These are phyloP conservation scores for Polyodon spathula DNA, from an alignment of 2,113 vertebrate species.

Conservation along the genomic window DNA sequence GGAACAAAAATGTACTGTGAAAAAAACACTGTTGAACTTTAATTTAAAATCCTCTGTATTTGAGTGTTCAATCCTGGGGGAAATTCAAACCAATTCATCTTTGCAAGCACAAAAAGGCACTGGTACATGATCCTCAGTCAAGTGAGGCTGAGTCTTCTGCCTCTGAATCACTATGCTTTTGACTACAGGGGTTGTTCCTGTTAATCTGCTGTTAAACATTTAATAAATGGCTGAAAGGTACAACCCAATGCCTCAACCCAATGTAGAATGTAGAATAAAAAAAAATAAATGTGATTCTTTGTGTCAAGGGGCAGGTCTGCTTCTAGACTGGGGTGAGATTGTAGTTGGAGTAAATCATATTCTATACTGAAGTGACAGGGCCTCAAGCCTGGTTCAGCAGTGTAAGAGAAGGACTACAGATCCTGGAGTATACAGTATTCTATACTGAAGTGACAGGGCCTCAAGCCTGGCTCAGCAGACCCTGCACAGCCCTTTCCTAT, in stretches of 20 bases:
- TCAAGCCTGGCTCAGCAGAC: no score
- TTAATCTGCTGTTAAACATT: constrained; percentile 1
- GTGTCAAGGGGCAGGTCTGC: not conserved
- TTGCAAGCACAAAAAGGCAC: not conserved
- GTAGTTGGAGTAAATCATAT: no score
- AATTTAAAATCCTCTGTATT: not conserved
- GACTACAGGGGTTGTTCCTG: constrained; percentile 4
- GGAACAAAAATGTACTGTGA: not conserved
- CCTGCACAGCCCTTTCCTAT: no score
- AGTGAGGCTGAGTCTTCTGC: not conserved
- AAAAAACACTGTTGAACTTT: not conserved
- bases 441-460: no score
- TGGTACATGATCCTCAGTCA: not conserved
- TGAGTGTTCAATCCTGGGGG: not conserved
- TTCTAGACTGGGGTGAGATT: not conserved
- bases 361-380: no score
- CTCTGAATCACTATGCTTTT: not conserved
- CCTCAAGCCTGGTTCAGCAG: no score
- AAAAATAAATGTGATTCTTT: not conserved
- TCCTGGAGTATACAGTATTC: no score
- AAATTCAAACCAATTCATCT: not conserved
- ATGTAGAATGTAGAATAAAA: constrained; percentile 2
- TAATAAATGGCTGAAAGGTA: not conserved
- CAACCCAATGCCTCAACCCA: constrained; percentile 8
- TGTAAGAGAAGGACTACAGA: no score